Base-by-base conservation (phyloP, 2,888 invertebrate genomes). In the Eueremaeus valkanovi region DNA sequence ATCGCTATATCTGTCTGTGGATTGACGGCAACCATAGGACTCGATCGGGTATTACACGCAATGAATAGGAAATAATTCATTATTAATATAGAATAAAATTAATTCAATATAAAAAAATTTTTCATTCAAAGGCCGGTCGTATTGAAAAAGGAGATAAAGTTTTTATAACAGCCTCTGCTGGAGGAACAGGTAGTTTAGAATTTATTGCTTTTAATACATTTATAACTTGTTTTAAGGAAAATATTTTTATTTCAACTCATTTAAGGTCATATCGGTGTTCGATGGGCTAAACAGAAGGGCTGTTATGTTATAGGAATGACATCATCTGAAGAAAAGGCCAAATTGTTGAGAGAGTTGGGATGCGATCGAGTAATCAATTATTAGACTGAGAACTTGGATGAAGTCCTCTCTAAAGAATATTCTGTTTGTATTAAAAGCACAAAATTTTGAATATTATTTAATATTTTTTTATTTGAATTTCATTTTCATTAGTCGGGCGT, bases 21-120 rank as follows among this genome's bases (percentile, higher is more conserved):
- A 11, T 55, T 78, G 5, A 83, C 83, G 13, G 83, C 83, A 13
- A 78, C 82, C 2, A 80, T 83, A 36, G 80, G 81, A n/a, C 76
- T 83, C 9, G 83, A 83, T 76, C 82, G 82, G 33, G 33, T 63
- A 58, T 58, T 58, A n/a, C n/a, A n/a, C n/a, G n/a, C n/a, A 27
- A 8, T 58, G 11, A 27, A n/a, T 58, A 3, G 6, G 16, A 27
- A 16, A 13, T n/a, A 51, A 6, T 51, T 51, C 9, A 51, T 51
- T 27, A 6, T 49, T 49, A 49, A 49, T 49, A n/a, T 49, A 49
- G 3, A 16, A n/a, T 18, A 16, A 5, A 16, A 9, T 33, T 58
- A 58, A 58, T n/a, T 9, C 21, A 27, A 3, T 58, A 58, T 58
- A 8, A 24, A 58, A 24, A 24, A 36, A 68, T 68, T 9, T 31